Evolutionary conservation across 1,140 invertebrate species (phyloP), one percentile per base, ranked within the genome.

Genomic region (Pollicipes pollicipes): DNA sequence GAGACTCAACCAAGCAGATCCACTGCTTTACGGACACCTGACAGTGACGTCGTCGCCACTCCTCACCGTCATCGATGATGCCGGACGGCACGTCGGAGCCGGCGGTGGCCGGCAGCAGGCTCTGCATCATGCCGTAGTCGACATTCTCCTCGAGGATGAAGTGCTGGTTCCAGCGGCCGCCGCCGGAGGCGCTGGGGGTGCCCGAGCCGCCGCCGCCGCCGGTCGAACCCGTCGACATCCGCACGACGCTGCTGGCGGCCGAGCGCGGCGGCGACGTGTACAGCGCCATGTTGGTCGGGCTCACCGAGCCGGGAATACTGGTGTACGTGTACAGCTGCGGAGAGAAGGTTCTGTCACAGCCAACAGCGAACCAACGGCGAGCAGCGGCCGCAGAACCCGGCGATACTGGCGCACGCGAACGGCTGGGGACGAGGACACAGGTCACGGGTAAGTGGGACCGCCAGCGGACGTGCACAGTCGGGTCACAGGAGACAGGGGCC

Each of bases 321-420:
- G 89, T 87, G 80, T 93, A 96, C 75, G 89, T 93, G 82, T 95
- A 93, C 73, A 96, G 85, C 92, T 95, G 84, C 68, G 81, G 71
- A 70, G 72, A 73, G 69, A 71, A 4, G 71, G 73, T 68, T 30
- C 68, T 30, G 32, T 37, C 66, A 27, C 29, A 26, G 26, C 21
- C 58, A 30, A 64, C 30, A 24, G 32, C 6, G 66, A 32, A 30
- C 30, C 72, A 71, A 24, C 28, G n/a, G 3, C 28, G 30, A 71
- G 29, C 28, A 16, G n/a, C n/a, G n/a, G n/a, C n/a, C n/a, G n/a
- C n/a, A n/a, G n/a, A n/a, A n/a, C n/a, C n/a, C n/a, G n/a, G n/a
- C n/a, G n/a, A n/a, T n/a, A n/a, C n/a, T n/a, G n/a, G n/a, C n/a
- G n/a, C n/a, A n/a, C n/a, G n/a, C n/a, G n/a, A n/a, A n/a, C n/a